Conservation (phyloP, 1,140 invertebrate genomes). For the Pogonomyrmex californicus region DNA sequence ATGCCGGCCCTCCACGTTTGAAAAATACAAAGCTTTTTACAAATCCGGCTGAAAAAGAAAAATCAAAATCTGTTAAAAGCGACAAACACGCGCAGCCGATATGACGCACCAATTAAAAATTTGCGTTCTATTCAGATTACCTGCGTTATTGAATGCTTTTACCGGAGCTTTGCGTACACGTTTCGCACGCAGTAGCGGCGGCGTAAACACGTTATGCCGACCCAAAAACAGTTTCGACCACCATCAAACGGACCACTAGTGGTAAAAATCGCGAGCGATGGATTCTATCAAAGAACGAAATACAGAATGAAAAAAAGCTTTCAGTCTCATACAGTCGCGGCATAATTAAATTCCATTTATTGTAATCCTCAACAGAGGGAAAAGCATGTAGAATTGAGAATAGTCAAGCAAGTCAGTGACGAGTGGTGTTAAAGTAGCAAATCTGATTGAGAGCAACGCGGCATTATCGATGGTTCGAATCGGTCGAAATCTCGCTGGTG, state of each 20-base stretch:
- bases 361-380: constrained; percentile 55
- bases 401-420: neutral
- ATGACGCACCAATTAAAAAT: constrained; percentile 47
- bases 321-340: neutral
- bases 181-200: neutral
- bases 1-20: neutral
- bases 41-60: neutral
- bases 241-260: neutral
- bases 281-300: neutral
- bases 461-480: constrained; percentile 37
- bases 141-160: constrained; percentile 15
- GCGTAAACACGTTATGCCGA: neutral
- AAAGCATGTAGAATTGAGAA: neutral
- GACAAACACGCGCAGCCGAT: neutral
- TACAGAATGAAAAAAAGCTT: neutral
- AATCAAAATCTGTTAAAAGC: neutral
- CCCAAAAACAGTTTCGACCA: neutral
- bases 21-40: constrained; percentile 1
- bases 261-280: constrained; percentile 25
- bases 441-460: constrained; percentile 34
- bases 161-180: neutral
- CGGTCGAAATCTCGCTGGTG: constrained; percentile 1
- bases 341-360: constrained; percentile 77
- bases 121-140: neutral
- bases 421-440: neutral